These are phyloP conservation scores for Heliconius hortense DNA, from an alignment of 2,888 invertebrate genomes.

Conservation along the genomic window DNA sequence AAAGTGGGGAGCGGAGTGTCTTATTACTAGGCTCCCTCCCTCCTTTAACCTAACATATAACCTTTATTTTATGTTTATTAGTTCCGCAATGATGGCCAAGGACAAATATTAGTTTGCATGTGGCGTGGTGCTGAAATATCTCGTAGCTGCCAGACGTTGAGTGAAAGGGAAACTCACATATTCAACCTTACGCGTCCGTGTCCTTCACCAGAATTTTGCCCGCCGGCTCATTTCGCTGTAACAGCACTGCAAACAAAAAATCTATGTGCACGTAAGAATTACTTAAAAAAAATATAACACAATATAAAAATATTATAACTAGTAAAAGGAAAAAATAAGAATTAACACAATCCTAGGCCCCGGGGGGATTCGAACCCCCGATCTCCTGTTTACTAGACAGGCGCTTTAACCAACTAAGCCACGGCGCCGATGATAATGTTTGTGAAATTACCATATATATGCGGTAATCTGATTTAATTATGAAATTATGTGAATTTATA, in stretches of 20 bases:
- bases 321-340: slow-evolving; percentile 33
- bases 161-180: slow-evolving; percentile 64
- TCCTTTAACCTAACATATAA: too few relatives aligned
- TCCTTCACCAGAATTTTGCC: slow-evolving; percentile 74
- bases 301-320: background rate
- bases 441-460: slow-evolving; percentile 52
- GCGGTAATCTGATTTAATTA: background rate
- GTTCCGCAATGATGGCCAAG: slow-evolving; percentile 80
- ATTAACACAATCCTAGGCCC: slow-evolving; percentile 61
- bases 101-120: slow-evolving; percentile 82
- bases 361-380: slow-evolving; percentile 82
- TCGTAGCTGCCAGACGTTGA: slow-evolving; percentile 74
- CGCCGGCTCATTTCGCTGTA: slow-evolving; percentile 77
- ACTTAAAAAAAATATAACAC: background rate
- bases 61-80: slow-evolving; percentile 47
- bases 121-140: slow-evolving; percentile 73
- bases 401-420: slow-evolving; percentile 83
- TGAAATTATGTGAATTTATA: background rate
- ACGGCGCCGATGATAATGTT: slow-evolving; percentile 64
- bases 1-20: too few relatives aligned
- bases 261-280: slow-evolving; percentile 82
- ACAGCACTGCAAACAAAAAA: slow-evolving; percentile 74
- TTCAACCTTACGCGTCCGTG: slow-evolving; percentile 79
- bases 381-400: slow-evolving; percentile 83
- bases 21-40: too few relatives aligned